Conservation (phyloP, 2,113 vertebrate species). For the Empidonax alnorum region DNA sequence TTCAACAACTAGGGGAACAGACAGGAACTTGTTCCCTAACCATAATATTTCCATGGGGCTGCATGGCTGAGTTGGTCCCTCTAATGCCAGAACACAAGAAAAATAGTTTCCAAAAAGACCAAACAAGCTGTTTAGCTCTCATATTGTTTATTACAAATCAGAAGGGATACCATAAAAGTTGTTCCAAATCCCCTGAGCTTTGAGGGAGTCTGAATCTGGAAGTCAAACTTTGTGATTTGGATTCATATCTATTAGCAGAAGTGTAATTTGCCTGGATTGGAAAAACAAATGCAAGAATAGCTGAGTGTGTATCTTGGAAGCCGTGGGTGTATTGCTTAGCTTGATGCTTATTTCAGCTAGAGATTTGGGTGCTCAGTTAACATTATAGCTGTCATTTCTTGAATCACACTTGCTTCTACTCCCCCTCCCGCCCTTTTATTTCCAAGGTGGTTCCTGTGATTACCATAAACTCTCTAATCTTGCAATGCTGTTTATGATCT, state of each 20-base stretch:
- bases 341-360: slow-evolving; percentile 18
- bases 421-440: neutral
- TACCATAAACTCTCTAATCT: neutral
- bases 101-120: neutral
- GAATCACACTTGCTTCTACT: neutral
- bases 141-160: neutral
- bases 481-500: neutral
- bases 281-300: slow-evolving; percentile 37
- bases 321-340: neutral
- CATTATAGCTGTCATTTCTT: neutral
- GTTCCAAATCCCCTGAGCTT: neutral
- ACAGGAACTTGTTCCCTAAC: neutral
- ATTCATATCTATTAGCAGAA: slow-evolving; percentile 11
- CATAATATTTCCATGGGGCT: neutral
- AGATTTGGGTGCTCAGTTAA: neutral
- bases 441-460: neutral
- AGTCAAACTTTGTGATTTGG: neutral
- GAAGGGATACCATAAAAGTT: neutral
- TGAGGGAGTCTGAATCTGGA: neutral
- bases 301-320: slow-evolving; percentile 28
- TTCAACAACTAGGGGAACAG: neutral
- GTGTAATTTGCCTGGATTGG: neutral
- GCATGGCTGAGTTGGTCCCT: neutral
- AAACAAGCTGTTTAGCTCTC: neutral
- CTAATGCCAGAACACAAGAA: neutral